phyloP scores from a whole-genome alignment of 1,140 invertebrate species.

The Pseudomyrmex flavicornis region DNA sequence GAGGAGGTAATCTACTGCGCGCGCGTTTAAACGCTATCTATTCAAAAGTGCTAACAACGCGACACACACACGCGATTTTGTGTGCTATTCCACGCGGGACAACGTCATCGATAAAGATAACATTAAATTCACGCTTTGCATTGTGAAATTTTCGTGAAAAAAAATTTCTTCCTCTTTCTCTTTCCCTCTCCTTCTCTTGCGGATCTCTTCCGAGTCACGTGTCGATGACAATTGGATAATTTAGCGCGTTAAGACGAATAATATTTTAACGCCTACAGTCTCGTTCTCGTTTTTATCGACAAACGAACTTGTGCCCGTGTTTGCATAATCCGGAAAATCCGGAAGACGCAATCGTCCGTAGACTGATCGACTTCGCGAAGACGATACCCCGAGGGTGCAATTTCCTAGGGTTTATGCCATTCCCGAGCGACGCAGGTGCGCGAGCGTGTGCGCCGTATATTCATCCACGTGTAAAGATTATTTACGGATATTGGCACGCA shows the following conservation, averaged over 20 bases:
- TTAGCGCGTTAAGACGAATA: not conserved
- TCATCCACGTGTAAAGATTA: constrained; percentile 63
- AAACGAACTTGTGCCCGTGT: constrained; percentile 49
- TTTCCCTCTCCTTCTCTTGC: not conserved
- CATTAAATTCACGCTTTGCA: not conserved
- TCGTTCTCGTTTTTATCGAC: constrained; percentile 24
- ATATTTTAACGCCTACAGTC: constrained; percentile 30
- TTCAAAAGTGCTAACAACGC: not conserved
- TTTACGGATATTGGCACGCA: constrained; percentile 57
- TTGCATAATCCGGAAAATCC: constrained; percentile 67
- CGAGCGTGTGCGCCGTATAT: constrained; percentile 46
- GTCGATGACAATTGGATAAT: not conserved
- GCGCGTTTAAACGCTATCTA: constrained; percentile 17
- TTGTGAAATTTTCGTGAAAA: not conserved
- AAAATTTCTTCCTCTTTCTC: not conserved
- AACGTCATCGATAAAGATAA: not conserved
- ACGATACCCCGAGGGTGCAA: constrained; percentile 71
- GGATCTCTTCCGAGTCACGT: not conserved
- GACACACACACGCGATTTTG: not conserved
- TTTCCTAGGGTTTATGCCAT: constrained; percentile 71
- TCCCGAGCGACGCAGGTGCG: constrained; percentile 63
- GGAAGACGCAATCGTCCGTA: constrained; percentile 66
- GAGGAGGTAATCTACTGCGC: constrained; percentile 25
- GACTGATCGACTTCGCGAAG: constrained; percentile 71
- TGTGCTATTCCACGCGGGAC: not conserved